These are phyloP conservation scores for Drosophila picticornis DNA, from an alignment of 2,888 invertebrate genomes.

Conservation along the genomic window DNA sequence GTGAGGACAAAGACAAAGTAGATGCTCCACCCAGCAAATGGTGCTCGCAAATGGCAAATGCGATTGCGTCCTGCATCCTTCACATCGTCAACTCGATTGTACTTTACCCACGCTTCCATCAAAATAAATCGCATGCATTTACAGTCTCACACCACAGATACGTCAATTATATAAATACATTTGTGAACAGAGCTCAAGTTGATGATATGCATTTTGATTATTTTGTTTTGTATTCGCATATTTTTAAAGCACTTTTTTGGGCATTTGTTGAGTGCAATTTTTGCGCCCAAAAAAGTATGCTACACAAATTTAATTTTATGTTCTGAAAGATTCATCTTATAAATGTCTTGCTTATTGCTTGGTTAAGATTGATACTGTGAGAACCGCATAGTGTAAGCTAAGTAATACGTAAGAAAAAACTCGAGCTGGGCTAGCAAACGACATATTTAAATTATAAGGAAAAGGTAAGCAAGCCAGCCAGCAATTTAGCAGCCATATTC, in stretches of 20 bases:
- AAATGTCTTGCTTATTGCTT: neutral
- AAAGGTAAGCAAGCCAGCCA: neutral
- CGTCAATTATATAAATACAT: neutral
- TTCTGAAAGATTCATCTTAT: neutral
- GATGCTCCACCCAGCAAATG: constrained; percentile 27
- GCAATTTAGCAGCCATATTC: neutral
- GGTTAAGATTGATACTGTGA: neutral
- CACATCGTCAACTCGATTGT: constrained; percentile 52
- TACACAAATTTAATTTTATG: neutral
- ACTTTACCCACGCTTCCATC: constrained; percentile 2
- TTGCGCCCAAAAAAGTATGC: neutral
- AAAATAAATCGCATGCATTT: constrained; percentile 22
- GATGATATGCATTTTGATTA: neutral
- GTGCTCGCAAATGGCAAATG: constrained; percentile 34
- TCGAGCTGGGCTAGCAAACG: too few species aligned
- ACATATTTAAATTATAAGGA: neutral
- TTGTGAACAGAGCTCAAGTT: neutral
- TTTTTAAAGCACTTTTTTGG: neutral
- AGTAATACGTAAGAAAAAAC: too few species aligned
- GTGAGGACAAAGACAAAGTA: constrained; percentile 54
- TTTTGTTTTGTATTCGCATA: neutral
- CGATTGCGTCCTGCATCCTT: constrained; percentile 52
- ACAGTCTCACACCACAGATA: neutral
- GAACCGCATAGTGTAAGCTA: too few species aligned
- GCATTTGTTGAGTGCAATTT: neutral